Base-by-base conservation (phyloP, 1,140 invertebrate species). In the Listronotus oregonensis region DNA sequence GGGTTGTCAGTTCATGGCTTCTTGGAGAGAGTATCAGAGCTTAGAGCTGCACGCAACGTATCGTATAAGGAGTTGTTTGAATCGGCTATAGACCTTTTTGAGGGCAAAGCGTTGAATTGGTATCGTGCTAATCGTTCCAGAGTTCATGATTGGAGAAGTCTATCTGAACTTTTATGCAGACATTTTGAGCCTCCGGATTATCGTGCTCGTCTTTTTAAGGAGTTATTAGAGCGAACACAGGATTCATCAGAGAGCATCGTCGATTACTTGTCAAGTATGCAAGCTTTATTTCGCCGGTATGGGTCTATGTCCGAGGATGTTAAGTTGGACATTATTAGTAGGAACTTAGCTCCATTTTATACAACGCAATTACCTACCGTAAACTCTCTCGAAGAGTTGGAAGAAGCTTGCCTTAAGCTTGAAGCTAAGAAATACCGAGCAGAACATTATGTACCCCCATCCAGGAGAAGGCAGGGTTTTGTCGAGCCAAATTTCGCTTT, bases 171-270 rank as follows among this genome's bases (percentile, higher is more conserved):
- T 6, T 54, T 77, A 14, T 67, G 47, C 37, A 6, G 57, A 47
- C 71, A 78, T 65, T 78, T 76, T 65, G 50, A 47, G 51, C 61
- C 66, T 12, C 1, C 57, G n/a, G 71, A 76, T 57, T 75, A 74
- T 49, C 70, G 76, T 34, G 71, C 74, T 37, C 44, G 73, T 15
- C 47, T 78, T 10, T 32, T 71, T 4, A 46, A 69, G 7, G 73
- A 77, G 69, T 75, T 76, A 44, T 31, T 61, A 8, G 14, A 50
- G 6, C 21, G 40, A 6, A 56, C 57, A 1, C 57, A 60, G 27
- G 58, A 60, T 69, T 12, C 73, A 47, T 15, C 40, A 0, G 71
- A 75, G 49, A 71, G 67, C 54, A 78, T 77, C 6, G 66, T 63
- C 0, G 68, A 76, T 44, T 78, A 75, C 68, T 34, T 77, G 9